Percentiles rank a stretch among this genome's conserved stretches.
Conservation (phyloP, 2,113 vertebrate genomes). For the Boleophthalmus pectinirostris region DNA sequence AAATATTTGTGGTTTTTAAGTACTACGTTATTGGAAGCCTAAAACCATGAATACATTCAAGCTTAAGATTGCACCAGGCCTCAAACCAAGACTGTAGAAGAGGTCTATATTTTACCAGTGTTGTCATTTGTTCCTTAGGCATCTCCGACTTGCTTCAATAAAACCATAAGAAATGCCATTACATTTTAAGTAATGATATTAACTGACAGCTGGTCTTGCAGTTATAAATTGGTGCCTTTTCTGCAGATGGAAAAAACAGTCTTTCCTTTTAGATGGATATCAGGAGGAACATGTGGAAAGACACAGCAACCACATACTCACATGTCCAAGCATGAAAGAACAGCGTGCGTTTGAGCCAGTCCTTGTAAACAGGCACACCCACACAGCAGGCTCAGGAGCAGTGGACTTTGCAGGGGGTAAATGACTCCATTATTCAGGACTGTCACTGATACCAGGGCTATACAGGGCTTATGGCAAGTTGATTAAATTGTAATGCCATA, state of each 20-base stretch:
- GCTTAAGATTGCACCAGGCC: not conserved
- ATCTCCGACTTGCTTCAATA: not conserved
- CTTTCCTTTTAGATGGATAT: slow-evolving; percentile 2
- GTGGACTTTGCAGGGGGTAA: slow-evolving; percentile 47
- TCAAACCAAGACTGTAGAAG: not conserved
- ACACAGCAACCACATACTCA: slow-evolving; percentile 7
- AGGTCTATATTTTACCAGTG: not conserved
- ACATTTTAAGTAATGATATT: not conserved
- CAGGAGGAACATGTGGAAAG: slow-evolving; percentile 15
- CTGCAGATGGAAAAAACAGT: slow-evolving; percentile 6
- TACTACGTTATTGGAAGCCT: not conserved
- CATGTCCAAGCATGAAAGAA: slow-evolving; percentile 35
- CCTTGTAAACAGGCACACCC: slow-evolving; percentile 53
- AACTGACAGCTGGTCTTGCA: not conserved
- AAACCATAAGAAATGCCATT: not conserved
- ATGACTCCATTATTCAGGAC: slow-evolving; percentile 51
- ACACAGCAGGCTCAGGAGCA: slow-evolving; percentile 26
- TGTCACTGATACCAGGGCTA: slow-evolving; percentile 51
- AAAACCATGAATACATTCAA: not conserved
- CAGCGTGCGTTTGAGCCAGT: slow-evolving; percentile 13
- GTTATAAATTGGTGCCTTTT: not conserved
- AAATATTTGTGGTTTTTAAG: no score
- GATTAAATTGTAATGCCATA: slow-evolving; percentile 60
- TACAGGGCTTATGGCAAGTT: slow-evolving; percentile 32
- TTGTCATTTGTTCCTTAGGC: not conserved